Evolutionary conservation across 2,888 invertebrate species (phyloP), one percentile per base, ranked within the genome.

Genomic region (Fragum fragum): DNA sequence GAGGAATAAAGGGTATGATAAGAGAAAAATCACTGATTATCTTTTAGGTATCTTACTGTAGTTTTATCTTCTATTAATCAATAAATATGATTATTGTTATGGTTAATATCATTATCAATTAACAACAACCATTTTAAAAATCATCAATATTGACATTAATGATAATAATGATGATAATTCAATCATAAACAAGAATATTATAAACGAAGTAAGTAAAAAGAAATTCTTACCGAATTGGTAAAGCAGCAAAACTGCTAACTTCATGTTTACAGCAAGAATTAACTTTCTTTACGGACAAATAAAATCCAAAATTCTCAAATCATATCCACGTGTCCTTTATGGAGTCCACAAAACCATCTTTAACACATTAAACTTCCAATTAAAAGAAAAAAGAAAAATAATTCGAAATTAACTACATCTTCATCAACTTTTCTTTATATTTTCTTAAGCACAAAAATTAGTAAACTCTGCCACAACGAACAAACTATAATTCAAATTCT

Each of bases 161-260:
- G n/a, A n/a, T n/a, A n/a, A n/a, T n/a, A n/a, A n/a, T n/a, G n/a
- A n/a, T n/a, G n/a, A n/a, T n/a, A n/a, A n/a, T n/a, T n/a, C n/a
- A n/a, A n/a, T n/a, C n/a, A n/a, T n/a, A n/a, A n/a, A n/a, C n/a
- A n/a, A n/a, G n/a, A n/a, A n/a, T n/a, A n/a, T n/a, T n/a, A n/a
- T n/a, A n/a, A n/a, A n/a, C n/a, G n/a, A n/a, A n/a, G n/a, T n/a
- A n/a, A n/a, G n/a, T n/a, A n/a, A n/a, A n/a, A n/a, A n/a, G n/a
- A n/a, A n/a, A n/a, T n/a, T 18, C 61, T 18, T 61, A 61, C 61
- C 61, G 0, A 61, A 5, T 32, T 61, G 32, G 32, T 61, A 61
- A 28, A 61, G 61, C 14, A 61, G 29, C n/a, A 61, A 61, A 32
- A 61, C 61, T 16, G 32, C 32, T 16, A 61, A 16, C 32, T 61